Percentiles rank a stretch among this genome's conserved stretches.
Conservation (phyloP, 2,113 vertebrate genomes). For the Fulmarus glacialis region DNA sequence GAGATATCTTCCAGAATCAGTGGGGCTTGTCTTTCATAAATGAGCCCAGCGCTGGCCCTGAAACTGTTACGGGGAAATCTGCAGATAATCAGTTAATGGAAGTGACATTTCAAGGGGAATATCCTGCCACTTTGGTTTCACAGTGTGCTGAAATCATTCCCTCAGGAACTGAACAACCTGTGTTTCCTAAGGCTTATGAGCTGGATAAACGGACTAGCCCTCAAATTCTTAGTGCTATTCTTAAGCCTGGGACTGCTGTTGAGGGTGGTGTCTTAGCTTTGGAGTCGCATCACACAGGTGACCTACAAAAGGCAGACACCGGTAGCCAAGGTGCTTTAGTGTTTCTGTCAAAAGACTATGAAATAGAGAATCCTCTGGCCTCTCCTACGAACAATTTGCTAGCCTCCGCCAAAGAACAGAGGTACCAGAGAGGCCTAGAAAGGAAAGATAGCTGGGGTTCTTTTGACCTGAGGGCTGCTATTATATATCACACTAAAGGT, state of each 20-base stretch:
- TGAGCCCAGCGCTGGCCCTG: constrained; percentile 90
- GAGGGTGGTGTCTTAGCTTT: constrained; percentile 80
- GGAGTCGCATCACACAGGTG: constrained; percentile 79
- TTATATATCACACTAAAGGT: constrained; percentile 99
- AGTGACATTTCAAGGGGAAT: constrained; percentile 88
- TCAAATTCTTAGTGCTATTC: constrained; percentile 78
- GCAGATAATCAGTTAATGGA: constrained; percentile 80
- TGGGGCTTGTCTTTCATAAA: constrained; percentile 99
- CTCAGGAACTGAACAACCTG: constrained; percentile 83
- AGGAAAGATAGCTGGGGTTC: constrained; percentile 89
- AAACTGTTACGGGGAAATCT: constrained; percentile 77
- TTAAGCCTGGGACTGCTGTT: constrained; percentile 76
- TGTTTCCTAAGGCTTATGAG: constrained; percentile 87
- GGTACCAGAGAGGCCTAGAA: constrained; percentile 88
- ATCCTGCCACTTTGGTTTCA: constrained; percentile 78
- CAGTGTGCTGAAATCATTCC: constrained; percentile 82
- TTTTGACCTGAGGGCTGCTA: constrained; percentile 94
- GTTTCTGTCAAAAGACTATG: constrained; percentile 86
- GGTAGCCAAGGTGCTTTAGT: constrained; percentile 84
- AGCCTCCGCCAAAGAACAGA: constrained; percentile 88
- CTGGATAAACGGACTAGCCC: constrained; percentile 92
- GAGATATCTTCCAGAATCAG: constrained; percentile 99
- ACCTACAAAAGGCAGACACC: constrained; percentile 81
- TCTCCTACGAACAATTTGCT: constrained; percentile 87
- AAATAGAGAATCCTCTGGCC: constrained; percentile 84